Conservation (phyloP, 2,113 vertebrate genomes). For the Elachura formosa region DNA sequence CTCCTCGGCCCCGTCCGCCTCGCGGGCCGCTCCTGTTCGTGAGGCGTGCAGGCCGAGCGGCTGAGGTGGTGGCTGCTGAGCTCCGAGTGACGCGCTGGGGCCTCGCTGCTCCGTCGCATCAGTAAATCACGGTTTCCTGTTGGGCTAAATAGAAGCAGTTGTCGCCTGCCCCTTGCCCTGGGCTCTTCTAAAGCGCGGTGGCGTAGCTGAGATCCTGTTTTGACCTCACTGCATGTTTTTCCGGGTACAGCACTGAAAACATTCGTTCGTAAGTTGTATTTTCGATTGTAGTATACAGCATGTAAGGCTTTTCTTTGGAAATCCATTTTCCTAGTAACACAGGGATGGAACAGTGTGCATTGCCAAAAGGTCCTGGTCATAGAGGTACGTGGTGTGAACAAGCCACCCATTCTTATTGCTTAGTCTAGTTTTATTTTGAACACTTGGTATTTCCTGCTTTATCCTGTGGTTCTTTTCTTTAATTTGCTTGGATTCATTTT, state of each 20-base stretch:
- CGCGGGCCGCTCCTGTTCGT: rapidly evolving
- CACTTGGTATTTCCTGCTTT: background rate
- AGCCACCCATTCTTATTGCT: background rate
- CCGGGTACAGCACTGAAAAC: background rate
- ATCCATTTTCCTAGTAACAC: background rate
- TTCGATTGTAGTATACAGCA: background rate
- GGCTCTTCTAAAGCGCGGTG: background rate
- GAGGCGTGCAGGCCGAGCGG: rapidly evolving
- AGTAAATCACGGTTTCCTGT: background rate
- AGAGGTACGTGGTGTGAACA: background rate
- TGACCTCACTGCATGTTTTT: background rate
- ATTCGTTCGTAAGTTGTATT: background rate
- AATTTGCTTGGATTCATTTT: background rate
- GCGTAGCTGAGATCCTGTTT: background rate
- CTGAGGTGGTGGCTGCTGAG: no score
- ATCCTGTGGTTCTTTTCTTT: background rate
- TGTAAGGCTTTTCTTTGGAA: background rate
- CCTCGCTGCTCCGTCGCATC: rapidly evolving
- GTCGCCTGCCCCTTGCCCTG: rapidly evolving
- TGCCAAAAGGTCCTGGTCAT: background rate
- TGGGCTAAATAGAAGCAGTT: background rate
- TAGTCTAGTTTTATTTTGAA: background rate
- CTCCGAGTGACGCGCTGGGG: rapidly evolving
- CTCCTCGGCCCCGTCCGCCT: no score
- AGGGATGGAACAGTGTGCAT: background rate